Conservation (phyloP, 2,113 vertebrate species). For the Emberiza fucata region DNA sequence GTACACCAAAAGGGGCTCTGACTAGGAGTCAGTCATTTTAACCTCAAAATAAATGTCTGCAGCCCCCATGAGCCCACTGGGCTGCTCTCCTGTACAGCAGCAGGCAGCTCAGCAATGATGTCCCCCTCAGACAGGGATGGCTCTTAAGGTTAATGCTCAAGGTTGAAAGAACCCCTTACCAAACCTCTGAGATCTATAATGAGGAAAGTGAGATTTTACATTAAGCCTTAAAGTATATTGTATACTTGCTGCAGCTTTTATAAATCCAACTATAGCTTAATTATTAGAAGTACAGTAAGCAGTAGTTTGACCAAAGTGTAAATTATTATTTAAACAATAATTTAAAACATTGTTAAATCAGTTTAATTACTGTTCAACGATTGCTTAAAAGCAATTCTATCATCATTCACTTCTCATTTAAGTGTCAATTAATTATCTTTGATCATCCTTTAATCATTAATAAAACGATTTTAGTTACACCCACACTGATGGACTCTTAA, state of each 20-base stretch:
- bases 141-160: not conserved
- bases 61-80: not conserved
- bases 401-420: not conserved
- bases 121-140: not conserved
- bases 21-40: accelerated
- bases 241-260: not conserved
- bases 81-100: not conserved
- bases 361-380: not conserved
- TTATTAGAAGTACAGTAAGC: not conserved
- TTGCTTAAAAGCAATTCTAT: not conserved
- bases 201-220: not conserved
- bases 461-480: not conserved
- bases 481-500: not conserved
- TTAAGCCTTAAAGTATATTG: not conserved
- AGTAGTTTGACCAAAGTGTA: not conserved
- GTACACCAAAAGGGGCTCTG: not conserved
- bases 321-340: not conserved
- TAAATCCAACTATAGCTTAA: not conserved
- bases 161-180: not conserved
- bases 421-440: not conserved
- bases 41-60: not conserved
- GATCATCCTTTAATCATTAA: not conserved
- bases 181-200: not conserved
- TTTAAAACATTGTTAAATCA: not conserved
- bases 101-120: accelerated